These are phyloP conservation scores for Lepidostoma basale DNA, from an alignment of 1,140 invertebrate species.

Conservation along the genomic window DNA sequence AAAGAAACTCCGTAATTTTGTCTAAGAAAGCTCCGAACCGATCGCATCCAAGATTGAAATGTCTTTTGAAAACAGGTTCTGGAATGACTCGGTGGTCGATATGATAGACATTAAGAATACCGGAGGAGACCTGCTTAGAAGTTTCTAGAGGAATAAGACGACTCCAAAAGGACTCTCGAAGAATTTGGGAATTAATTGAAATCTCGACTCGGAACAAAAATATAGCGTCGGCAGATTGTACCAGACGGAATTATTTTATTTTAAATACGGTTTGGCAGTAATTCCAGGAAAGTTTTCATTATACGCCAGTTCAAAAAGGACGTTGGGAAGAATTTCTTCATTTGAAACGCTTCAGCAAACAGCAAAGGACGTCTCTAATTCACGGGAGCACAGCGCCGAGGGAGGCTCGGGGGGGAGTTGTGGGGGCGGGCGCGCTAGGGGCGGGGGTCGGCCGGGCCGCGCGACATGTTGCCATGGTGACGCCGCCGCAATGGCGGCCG, in stretches of 20 bases:
- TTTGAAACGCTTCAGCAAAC: constrained; percentile 46
- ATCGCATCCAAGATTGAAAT: too few species aligned
- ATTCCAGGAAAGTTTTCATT: constrained; percentile 32
- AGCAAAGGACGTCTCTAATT: constrained; percentile 48
- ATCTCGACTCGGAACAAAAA: constrained; percentile 20
- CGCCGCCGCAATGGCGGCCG: constrained; percentile 47
- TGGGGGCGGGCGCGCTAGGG: background rate
- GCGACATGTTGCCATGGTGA: constrained; percentile 44
- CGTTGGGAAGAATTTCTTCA: constrained; percentile 46
- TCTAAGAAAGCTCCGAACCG: too few species aligned
- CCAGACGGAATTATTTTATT: constrained; percentile 20
- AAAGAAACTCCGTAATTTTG: too few species aligned
- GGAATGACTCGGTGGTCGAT: too few species aligned
- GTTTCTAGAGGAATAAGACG: background rate
- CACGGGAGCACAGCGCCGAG: constrained; percentile 22
- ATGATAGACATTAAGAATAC: background rate
- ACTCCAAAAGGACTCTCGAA: constrained; percentile 9
- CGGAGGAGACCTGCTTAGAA: background rate
- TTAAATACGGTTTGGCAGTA: constrained; percentile 25
- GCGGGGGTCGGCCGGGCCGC: constrained; percentile 30
- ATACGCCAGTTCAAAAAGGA: constrained; percentile 27
- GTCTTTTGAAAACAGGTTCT: too few species aligned
- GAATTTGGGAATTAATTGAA: constrained; percentile 22
- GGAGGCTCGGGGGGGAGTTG: background rate
- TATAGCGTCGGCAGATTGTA: background rate